phyloP scores from a whole-genome alignment of 1,140 invertebrate species.

The Hydropsyche tenuis region DNA sequence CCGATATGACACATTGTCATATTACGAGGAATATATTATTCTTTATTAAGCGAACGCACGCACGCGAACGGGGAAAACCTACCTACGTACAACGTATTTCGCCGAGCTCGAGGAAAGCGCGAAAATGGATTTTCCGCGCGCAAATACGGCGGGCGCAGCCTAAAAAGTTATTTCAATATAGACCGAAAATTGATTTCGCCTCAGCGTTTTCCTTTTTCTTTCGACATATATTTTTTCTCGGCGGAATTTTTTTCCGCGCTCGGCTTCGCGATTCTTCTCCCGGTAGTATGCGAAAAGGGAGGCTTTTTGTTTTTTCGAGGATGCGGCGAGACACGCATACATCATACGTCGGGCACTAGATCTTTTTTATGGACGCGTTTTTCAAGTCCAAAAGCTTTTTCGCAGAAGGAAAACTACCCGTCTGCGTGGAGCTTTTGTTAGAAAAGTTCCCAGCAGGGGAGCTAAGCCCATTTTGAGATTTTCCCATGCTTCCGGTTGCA shows the following conservation, averaged over 20 bases:
- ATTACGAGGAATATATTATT: conserved; percentile 15
- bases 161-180: conserved; percentile 25
- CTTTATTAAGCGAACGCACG: conserved; percentile 9
- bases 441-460: too few relatives aligned
- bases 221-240: background rate
- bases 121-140: conserved; percentile 23
- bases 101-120: background rate
- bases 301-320: background rate
- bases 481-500: too few relatives aligned
- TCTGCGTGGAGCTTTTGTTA: too few relatives aligned
- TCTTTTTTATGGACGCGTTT: too few relatives aligned
- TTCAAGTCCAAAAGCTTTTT: too few relatives aligned
- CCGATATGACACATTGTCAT: conserved; percentile 16
- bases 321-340: conserved; percentile 13
- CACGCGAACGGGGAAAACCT: background rate
- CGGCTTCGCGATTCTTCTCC: background rate
- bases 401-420: too few relatives aligned
- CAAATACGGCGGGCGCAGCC: background rate
- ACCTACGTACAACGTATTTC: background rate
- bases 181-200: conserved; percentile 23
- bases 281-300: background rate
- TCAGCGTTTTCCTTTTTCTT: conserved; percentile 1
- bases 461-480: too few relatives aligned
- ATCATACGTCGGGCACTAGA: background rate
- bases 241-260: background rate